Percentiles rank a stretch among this genome's conserved stretches.
Evolutionary conservation across 2,888 invertebrate species (phyloP).

Genomic region (Amblyjoppa fuscipennis): DNA sequence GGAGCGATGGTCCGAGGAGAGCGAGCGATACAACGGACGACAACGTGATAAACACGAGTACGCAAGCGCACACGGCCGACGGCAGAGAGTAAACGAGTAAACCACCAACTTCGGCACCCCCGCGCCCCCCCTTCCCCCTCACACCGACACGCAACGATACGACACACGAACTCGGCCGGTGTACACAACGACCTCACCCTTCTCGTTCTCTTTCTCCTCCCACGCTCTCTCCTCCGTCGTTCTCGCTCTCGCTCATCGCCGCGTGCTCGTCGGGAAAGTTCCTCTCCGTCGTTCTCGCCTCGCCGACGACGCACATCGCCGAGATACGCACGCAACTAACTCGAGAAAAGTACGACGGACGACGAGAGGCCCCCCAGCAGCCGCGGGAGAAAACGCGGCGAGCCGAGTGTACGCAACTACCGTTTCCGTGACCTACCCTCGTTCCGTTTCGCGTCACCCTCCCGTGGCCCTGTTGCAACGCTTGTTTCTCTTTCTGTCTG

Average conservation of each 20-base stretch:
- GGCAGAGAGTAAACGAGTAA: conserved; percentile 62
- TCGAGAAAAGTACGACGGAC: conserved; percentile 32
- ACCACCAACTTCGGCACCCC: conserved; percentile 44
- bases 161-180: conserved; percentile 66
- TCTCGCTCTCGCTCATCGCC: conserved; percentile 24
- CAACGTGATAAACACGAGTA: conserved; percentile 65
- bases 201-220: conserved; percentile 21
- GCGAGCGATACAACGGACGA: conserved; percentile 55
- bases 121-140: not conserved
- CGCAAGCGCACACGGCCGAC: conserved; percentile 65
- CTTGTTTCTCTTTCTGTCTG: conserved; percentile 50
- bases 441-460: conserved; percentile 48
- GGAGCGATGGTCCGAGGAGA: conserved; percentile 27
- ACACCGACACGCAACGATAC: conserved; percentile 62
- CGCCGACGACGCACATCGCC: conserved; percentile 47
- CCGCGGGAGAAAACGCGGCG: conserved; percentile 45
- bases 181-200: conserved; percentile 22
- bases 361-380: conserved; percentile 20
- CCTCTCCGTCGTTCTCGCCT: conserved; percentile 49
- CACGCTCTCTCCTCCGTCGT: conserved; percentile 49
- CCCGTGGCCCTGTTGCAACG: conserved; percentile 10
- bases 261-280: conserved; percentile 55
- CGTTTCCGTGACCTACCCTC: conserved; percentile 67
- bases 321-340: conserved; percentile 52
- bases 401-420: conserved; percentile 66